Evolutionary conservation across 2,113 vertebrate species (phyloP).

Genomic region (Progne subis): DNA sequence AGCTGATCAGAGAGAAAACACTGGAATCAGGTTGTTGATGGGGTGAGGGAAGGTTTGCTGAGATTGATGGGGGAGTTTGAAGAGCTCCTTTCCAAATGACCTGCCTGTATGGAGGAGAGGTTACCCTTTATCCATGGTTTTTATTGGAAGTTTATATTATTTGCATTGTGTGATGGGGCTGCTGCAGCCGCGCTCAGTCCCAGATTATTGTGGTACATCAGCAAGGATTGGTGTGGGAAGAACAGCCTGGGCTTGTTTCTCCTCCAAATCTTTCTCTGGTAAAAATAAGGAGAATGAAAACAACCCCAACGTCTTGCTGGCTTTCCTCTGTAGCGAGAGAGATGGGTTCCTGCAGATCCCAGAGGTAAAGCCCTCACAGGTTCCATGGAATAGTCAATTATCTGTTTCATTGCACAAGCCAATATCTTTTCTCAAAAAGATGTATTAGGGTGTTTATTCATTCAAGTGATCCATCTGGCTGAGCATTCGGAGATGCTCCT

Average conservation of each 20-base stretch:
- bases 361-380: constrained; percentile 50
- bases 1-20: not conserved
- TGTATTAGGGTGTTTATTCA: constrained; percentile 72
- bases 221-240: not conserved
- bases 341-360: constrained; percentile 25
- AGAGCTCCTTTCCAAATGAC: not conserved
- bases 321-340: not conserved
- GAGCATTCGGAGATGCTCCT: constrained; percentile 58
- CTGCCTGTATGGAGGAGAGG: not conserved
- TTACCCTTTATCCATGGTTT: not conserved
- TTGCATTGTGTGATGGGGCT: not conserved
- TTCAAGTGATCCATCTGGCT: constrained; percentile 76
- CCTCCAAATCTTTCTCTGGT: not conserved
- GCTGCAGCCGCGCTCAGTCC: not conserved
- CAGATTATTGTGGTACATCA: not conserved
- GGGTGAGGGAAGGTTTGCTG: not conserved
- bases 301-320: not conserved
- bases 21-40: not conserved
- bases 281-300: not conserved
- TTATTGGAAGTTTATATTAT: not conserved
- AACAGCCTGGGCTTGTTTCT: not conserved
- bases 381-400: constrained; percentile 72
- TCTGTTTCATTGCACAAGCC: constrained; percentile 76
- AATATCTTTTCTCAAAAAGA: constrained; percentile 71
- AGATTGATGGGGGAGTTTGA: not conserved